Base-by-base conservation (phyloP, 1,140 invertebrate genomes). In the Drosophila lini region DNA sequence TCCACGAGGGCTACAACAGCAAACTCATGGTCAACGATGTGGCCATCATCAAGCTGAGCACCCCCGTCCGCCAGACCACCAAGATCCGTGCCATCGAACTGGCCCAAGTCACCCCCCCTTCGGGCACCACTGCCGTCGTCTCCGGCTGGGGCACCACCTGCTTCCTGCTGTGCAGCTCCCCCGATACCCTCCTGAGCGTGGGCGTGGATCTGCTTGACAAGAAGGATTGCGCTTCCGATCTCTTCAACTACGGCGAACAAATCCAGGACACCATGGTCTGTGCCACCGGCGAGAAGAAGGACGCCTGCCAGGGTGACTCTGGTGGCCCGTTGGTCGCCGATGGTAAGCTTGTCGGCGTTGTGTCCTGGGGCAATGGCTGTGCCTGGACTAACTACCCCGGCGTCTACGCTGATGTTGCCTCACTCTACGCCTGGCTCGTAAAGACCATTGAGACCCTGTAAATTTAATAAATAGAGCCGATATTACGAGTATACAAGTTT, bases 311-410 rank as follows among this genome's bases (percentile, higher is more conserved):
- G 59, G 91, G 91, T 50, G 92, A 93, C 70, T 93, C 93, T 13
- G 93, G 93, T 48, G 93, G 93, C 38, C 92, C 93, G 13, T 38
- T 94, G 64, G 90, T 91, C 9, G 63, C 80, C 31, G 53, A 90
- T 31, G 70, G 75, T 16, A 31, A 93, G 53, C 84, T 94, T 7
- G 92, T 93, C 5, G 95, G 95, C 22, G 84, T 96, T 10, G 94
- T 95, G 0, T 95, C 95, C 1, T 96, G 95, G 95, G 95, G 96
- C 5, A 93, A 93, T 11, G 94, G 94, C 0, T 96, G 96, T 63
- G 95, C 94, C 13, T 92, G 93, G 38, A 80, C 91, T 3, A 93
- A 92, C 6, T 94, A 94, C 65, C 95, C 95, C 0, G 95, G 95
- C 3, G 94, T 96, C 15, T 96, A 96, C 80, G 94, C 95, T 0